Conservation (phyloP, 2,113 vertebrate species). For the Cichladusa arquata region DNA sequence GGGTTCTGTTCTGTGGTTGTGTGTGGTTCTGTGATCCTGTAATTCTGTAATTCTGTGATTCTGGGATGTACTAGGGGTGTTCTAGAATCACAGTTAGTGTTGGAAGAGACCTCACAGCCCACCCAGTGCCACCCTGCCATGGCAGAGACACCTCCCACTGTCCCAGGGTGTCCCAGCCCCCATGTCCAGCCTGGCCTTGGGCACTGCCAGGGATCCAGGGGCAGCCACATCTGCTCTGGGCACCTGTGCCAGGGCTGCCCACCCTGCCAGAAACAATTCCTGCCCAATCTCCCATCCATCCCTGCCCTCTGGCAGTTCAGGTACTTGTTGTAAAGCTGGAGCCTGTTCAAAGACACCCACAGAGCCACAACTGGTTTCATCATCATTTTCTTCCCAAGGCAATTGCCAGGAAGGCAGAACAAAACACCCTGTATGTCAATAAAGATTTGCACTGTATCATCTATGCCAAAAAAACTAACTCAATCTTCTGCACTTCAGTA, state of each 20-base stretch:
- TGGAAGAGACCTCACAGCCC: neutral
- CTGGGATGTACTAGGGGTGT: neutral
- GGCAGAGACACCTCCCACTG: neutral
- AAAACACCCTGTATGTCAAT: neutral
- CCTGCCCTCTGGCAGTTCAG: neutral
- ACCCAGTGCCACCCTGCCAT: fast-evolving
- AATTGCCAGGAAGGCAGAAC: neutral
- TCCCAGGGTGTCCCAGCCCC: neutral
- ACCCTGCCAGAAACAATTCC: neutral
- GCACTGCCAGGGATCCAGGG: neutral
- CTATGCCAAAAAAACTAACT: conserved; percentile 1
- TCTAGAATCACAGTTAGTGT: neutral
- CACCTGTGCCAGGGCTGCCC: neutral
- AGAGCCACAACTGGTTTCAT: neutral
- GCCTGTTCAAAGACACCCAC: neutral
- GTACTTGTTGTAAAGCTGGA: neutral
- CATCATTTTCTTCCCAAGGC: neutral
- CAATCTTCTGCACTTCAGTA: conserved; percentile 38
- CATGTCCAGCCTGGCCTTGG: neutral
- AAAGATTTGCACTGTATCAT: conserved; percentile 31
- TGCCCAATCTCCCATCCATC: neutral
- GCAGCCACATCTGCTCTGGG: neutral
- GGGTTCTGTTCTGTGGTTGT: too few species aligned
- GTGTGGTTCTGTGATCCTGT: neutral
- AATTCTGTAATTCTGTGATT: too few species aligned